Base-by-base conservation (phyloP, 2,113 vertebrate genomes). In the Cyprichromis sp. region DNA sequence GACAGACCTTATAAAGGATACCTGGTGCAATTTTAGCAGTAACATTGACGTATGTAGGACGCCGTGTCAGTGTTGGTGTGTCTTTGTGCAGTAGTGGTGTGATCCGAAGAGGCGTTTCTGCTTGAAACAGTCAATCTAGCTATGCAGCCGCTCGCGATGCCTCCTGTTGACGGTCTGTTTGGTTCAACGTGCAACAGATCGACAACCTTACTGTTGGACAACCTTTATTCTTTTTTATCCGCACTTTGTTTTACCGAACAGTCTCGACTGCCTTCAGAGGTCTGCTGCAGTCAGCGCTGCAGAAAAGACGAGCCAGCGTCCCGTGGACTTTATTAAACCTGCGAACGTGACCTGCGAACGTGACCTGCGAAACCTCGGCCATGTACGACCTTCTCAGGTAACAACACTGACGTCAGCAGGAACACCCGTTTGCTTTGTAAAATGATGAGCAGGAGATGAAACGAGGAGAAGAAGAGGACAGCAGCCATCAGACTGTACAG, bases 61-160 rank as follows among this genome's bases (percentile, higher is more conserved):
- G 3, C 24, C 13, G 9, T 34, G 9, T 21, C 2, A 45, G 52
- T 54, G 68, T 52, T 8, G 63, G 50, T 16, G 31, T 31, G 66
- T 83, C 26, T 83, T 42, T 81, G 73, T 81, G 59, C 5, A 16
- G 34, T 68, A 17, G 24, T 1, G 73, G 3, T 31, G 71, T 19
- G 45, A 50, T 78, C 10, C n/a, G 16, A 38, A 19, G 71, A 76
- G 68, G 68, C 14, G 40, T 76, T 76, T 47, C 24, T 76, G 21
- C 40, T 76, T 50, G 42, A 50, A 78, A 50, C 42, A 31, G 73
- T 78, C 16, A 52, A 34, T 81, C 85, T 54, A 16, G 85, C 90
- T 91, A 89, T 89, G 90, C 90, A 91, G 73, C 89, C 57, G 76
- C 57, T 85, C 53, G 9, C 6, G 54, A 80, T 47, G 80, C 73